Evolutionary conservation across 2,797 vertebrate species (phyloP).

Genomic region (Nannoperca obscura): DNA sequence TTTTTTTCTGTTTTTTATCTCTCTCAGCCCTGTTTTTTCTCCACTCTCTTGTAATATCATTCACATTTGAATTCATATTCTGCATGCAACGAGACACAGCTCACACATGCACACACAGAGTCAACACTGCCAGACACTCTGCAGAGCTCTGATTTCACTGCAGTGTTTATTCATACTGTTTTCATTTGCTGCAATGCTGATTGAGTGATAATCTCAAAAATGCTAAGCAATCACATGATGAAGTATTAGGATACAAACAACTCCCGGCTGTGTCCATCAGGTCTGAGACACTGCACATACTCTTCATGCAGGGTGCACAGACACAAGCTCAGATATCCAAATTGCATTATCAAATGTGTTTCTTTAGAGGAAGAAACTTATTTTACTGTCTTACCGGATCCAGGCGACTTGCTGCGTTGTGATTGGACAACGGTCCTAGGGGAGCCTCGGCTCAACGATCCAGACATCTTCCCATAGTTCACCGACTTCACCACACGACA

Average conservation of each 20-base stretch:
- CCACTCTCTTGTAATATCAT: conserved; percentile 57
- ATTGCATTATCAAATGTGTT: conserved; percentile 12
- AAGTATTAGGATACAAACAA: conserved; percentile 45
- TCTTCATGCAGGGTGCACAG: not conserved
- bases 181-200: conserved; percentile 57
- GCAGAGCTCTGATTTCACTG: conserved; percentile 50
- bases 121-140: conserved; percentile 48
- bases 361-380: conserved; percentile 3
- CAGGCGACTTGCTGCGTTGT: conserved; percentile 92
- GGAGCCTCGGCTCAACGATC: conserved; percentile 84
- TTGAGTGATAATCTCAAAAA: conserved; percentile 68
- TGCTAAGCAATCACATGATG: conserved; percentile 50
- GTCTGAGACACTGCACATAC: conserved; percentile 4
- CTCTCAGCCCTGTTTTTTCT: conserved; percentile 51
- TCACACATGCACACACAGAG: conserved; percentile 25
- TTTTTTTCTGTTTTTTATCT: conserved; percentile 33
- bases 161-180: conserved; percentile 53
- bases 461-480: conserved; percentile 92
- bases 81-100: conserved; percentile 40
- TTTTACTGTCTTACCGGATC: conserved; percentile 85
- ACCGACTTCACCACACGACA: conserved; percentile 93
- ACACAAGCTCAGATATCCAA: not conserved
- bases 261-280: conserved; percentile 29
- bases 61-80: conserved; percentile 72
- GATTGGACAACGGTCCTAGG: conserved; percentile 88